Conservation (phyloP, 2,888 invertebrate species). For the Troides helena region DNA sequence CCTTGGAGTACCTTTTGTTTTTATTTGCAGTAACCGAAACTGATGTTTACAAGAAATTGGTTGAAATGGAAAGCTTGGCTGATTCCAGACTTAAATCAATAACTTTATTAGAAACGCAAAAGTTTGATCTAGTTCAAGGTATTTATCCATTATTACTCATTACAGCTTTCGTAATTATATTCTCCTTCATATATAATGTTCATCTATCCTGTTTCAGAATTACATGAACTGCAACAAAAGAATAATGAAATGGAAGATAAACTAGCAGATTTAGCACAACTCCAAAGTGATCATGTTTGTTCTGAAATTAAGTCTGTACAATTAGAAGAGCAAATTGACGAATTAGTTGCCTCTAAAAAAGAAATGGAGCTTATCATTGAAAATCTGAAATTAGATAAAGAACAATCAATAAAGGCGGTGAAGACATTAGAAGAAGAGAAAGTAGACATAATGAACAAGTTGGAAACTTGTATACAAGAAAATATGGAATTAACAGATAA, state of each 20-base stretch:
- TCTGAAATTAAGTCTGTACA: slow-evolving; percentile 89
- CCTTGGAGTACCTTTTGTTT: background rate
- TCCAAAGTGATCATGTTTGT: slow-evolving; percentile 85
- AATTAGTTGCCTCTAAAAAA: slow-evolving; percentile 72
- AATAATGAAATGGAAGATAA: slow-evolving; percentile 82
- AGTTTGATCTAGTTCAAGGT: slow-evolving; percentile 84
- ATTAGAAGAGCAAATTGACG: slow-evolving; percentile 87
- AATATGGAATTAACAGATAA: slow-evolving; percentile 87
- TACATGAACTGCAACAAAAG: slow-evolving; percentile 81
- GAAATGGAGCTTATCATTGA: slow-evolving; percentile 73
- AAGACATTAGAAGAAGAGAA: slow-evolving; percentile 81
- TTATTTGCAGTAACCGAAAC: slow-evolving; percentile 70
- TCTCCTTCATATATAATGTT: background rate
- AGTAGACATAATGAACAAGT: slow-evolving; percentile 79
- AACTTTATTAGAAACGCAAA: slow-evolving; percentile 83
- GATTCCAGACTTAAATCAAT: slow-evolving; percentile 81
- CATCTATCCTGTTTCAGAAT: slow-evolving; percentile 59
- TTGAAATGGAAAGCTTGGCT: slow-evolving; percentile 71
- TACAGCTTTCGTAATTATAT: background rate
- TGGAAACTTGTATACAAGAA: slow-evolving; percentile 84
- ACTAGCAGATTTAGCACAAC: slow-evolving; percentile 80
- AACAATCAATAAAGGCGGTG: slow-evolving; percentile 77
- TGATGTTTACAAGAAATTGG: slow-evolving; percentile 72
- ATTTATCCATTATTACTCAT: slow-evolving; percentile 32
- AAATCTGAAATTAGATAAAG: slow-evolving; percentile 73